Evolutionary conservation across 2,113 vertebrate species (phyloP).

Genomic region (Phalacrocorax pelagicus): DNA sequence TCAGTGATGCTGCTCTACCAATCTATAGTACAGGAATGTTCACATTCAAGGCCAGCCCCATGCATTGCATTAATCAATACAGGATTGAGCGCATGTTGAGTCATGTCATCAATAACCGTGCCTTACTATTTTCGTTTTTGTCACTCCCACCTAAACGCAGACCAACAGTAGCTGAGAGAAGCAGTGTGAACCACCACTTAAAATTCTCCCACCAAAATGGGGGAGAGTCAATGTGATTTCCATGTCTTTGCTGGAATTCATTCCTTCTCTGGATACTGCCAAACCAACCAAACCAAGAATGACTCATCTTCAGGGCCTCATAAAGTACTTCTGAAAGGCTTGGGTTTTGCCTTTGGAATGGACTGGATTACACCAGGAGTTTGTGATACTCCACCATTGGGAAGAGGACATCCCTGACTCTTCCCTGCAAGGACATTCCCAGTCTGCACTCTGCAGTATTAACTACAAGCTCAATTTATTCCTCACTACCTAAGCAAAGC

Average conservation of each 20-base stretch:
- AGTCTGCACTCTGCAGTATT: not conserved
- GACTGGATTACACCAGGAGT: not conserved
- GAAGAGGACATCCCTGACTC: not conserved
- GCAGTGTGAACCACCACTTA: not conserved
- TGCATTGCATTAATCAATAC: not conserved
- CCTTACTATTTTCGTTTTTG: not conserved
- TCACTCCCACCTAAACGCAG: not conserved
- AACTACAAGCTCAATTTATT: not conserved
- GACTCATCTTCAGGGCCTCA: constrained; percentile 17
- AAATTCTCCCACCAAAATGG: not conserved
- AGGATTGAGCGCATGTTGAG: not conserved
- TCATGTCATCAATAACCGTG: not conserved
- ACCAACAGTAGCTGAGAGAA: not conserved
- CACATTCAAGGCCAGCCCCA: not conserved
- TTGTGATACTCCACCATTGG: not conserved
- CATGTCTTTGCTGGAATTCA: constrained; percentile 38
- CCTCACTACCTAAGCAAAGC: not conserved
- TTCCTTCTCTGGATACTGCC: constrained; percentile 26
- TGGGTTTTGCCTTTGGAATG: constrained; percentile 47
- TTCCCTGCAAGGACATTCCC: not conserved
- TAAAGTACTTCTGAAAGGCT: not conserved
- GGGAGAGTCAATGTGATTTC: constrained; percentile 22
- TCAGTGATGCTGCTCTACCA: not conserved
- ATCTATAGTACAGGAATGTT: not conserved
- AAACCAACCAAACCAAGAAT: constrained; percentile 22